phyloP scores from a whole-genome alignment of 1,140 invertebrate species.

The Globodera rostochiensis region DNA sequence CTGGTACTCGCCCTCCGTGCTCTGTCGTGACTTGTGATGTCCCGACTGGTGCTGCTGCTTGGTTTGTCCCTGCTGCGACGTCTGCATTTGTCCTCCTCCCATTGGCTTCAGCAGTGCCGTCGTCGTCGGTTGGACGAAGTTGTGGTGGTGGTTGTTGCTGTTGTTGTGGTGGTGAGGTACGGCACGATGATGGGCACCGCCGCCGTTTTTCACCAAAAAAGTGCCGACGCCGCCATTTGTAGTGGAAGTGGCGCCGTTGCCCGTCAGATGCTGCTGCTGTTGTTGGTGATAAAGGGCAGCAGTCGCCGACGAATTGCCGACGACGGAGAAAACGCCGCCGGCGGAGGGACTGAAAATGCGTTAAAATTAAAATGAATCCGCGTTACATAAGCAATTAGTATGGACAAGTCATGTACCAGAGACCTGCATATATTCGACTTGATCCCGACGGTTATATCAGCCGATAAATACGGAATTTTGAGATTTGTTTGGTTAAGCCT shows the following conservation, averaged over 20 bases:
- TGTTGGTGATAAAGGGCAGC: neutral
- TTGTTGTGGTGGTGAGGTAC: neutral
- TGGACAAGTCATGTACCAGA: neutral
- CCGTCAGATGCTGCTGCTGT: neutral
- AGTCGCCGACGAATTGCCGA: neutral
- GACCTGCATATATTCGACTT: neutral
- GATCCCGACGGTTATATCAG: neutral
- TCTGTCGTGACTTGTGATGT: slow-evolving; percentile 47
- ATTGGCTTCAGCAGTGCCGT: neutral
- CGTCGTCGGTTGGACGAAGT: neutral
- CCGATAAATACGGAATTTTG: neutral
- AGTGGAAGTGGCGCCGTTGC: neutral
- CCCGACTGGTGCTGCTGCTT: neutral
- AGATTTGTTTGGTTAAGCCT: neutral
- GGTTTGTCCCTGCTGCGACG: neutral
- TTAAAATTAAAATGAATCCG: neutral
- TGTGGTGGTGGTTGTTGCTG: neutral
- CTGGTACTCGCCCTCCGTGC: slow-evolving; percentile 64
- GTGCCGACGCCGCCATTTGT: neutral
- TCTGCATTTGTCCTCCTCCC: neutral
- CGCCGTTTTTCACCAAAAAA: neutral
- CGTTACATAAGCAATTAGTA: no score
- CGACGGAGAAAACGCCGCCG: neutral
- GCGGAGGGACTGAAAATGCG: no score
- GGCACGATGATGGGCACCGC: neutral